Percentiles rank a stretch among this genome's conserved stretches.
These are phyloP conservation scores for Pseudomyrmex pallidus DNA, from an alignment of 1,140 invertebrate genomes.

Conservation along the genomic window DNA sequence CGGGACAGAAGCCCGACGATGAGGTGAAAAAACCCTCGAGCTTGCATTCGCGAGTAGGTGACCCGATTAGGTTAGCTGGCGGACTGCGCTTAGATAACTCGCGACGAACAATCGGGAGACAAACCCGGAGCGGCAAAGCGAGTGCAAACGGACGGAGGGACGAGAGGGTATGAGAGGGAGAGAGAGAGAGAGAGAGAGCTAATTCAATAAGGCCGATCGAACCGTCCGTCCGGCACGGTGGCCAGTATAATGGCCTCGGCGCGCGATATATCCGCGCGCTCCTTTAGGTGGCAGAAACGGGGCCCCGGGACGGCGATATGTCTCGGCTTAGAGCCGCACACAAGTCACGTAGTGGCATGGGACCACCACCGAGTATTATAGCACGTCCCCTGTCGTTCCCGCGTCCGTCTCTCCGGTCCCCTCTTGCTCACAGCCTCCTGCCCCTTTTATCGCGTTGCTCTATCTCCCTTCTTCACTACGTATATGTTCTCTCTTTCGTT, in stretches of 20 bases:
- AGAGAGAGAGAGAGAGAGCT: slow-evolving; percentile 18
- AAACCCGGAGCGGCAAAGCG: neutral
- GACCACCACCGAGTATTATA: slow-evolving; percentile 79
- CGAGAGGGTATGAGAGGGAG: neutral
- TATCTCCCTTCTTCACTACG: slow-evolving; percentile 9
- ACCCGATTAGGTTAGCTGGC: slow-evolving; percentile 48
- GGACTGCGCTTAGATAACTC: slow-evolving; percentile 40
- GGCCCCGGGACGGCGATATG: slow-evolving; percentile 62
- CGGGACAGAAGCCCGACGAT: slow-evolving; percentile 17
- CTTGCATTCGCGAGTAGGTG: slow-evolving; percentile 28
- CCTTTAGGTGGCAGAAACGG: slow-evolving; percentile 73
- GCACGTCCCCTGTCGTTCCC: slow-evolving; percentile 71
- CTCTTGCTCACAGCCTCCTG: neutral
- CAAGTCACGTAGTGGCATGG: slow-evolving; percentile 80
- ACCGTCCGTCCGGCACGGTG: slow-evolving; percentile 59
- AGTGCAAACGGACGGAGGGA: neutral
- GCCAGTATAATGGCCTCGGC: slow-evolving; percentile 68
- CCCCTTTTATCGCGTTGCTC: slow-evolving; percentile 27
- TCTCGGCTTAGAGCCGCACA: slow-evolving; percentile 75
- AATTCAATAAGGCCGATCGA: slow-evolving; percentile 72
- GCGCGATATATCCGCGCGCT: slow-evolving; percentile 70
- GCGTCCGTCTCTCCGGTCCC: neutral
- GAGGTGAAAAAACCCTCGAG: slow-evolving; percentile 21
- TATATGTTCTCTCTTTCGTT: slow-evolving; percentile 19
- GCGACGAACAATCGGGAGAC: slow-evolving; percentile 54